Base-by-base conservation (phyloP, 1,140 invertebrate genomes). In the Heliconius hermathena region DNA sequence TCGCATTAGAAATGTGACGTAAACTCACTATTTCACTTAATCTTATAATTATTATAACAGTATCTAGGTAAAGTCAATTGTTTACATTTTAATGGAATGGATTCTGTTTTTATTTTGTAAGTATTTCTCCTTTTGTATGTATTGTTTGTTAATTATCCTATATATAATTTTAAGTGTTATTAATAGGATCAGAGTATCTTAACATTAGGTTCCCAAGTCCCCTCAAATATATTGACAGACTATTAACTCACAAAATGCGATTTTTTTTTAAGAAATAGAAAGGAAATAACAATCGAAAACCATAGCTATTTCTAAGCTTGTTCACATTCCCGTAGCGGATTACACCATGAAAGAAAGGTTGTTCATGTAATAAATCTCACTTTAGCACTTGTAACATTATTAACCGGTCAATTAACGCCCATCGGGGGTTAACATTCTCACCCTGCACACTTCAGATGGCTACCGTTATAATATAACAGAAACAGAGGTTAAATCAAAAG, bases 341-440 rank as follows among this genome's bases (percentile, higher is more conserved):
- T 66, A 26, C 22, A 66, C 22, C 16, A 66, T 66, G 60, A 66
- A n/a, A 66, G 60, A 66, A 29, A 66, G 26, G 60, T 66, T 66
- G 60, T 66, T 66, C 60, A 29, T 66, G 60, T 66, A 66, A 29
- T 66, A 66, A 66, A 66, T 66, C 26, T 66, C 60, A 16, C 60
- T n/a, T 16, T 66, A 66, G 60, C 60, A 66, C 60, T 66, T 66
- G 5, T 29, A 66, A 66, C 26, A 66, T n/a, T 66, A 66, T 66
- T 66, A 66, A 66, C 26, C 60, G 60, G 60, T 66, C 60, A 66
- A 66, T 66, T 66, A 66, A 66, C 60, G 60, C 60, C 29, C 60
- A 66, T 66, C 60, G 60, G 60, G 60, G 60, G 60, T 66, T 66
- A 66, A 29, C 60, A 66, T 66, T 66, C 60, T 66, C 26, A 13